These are phyloP conservation scores for Lycia hirtaria DNA, from an alignment of 2,888 invertebrate genomes.

Conservation along the genomic window DNA sequence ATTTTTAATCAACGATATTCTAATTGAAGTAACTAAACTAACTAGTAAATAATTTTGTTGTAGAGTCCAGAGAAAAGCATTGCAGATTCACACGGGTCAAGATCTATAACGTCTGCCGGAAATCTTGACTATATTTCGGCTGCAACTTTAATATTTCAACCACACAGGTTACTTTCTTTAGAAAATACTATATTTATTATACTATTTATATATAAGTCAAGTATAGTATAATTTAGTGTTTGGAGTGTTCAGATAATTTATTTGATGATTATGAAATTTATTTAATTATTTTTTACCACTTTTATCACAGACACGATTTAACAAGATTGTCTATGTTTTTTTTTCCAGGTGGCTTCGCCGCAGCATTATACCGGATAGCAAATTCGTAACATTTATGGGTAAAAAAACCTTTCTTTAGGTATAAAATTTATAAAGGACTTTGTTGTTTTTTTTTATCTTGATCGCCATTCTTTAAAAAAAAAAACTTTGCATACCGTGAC, in stretches of 20 bases:
- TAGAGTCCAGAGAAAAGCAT: conserved; percentile 74
- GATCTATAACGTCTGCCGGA: conserved; percentile 66
- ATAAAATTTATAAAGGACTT: neutral
- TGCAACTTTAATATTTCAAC: conserved; percentile 61
- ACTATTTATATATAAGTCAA: neutral
- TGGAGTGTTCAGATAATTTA: too few relatives aligned
- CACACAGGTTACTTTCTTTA: conserved; percentile 59
- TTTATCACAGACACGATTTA: neutral
- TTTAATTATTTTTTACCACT: neutral
- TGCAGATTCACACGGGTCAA: conserved; percentile 73
- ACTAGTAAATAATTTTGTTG: too few relatives aligned
- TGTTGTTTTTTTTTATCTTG: too few relatives aligned
- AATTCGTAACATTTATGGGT: conserved; percentile 72
- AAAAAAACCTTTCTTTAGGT: conserved; percentile 31
- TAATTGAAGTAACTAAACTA: too few relatives aligned
- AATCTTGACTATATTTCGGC: conserved; percentile 63
- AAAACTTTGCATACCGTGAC: too few relatives aligned
- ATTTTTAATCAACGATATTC: too few relatives aligned
- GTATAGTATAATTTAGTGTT: too few relatives aligned
- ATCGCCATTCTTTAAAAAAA: too few relatives aligned
- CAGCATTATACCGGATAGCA: conserved; percentile 74
- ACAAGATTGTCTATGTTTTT: neutral
- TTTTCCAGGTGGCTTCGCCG: conserved; percentile 74
- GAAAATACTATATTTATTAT: neutral
- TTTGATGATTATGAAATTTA: too few relatives aligned